Base-by-base conservation (phyloP, 2,888 invertebrate species). In the Yponomeuta evonymella region DNA sequence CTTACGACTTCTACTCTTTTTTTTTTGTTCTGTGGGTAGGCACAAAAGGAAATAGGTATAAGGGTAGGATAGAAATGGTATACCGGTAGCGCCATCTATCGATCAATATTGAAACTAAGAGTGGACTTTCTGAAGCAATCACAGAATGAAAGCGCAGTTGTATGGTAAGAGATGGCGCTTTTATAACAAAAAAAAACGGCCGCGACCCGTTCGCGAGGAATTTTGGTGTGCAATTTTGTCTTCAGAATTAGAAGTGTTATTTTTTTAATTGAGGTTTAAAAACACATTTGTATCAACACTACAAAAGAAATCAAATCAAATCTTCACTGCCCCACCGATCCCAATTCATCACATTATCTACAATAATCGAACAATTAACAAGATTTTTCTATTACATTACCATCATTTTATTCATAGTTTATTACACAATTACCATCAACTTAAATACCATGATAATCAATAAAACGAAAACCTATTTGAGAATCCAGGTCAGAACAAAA, bases 351-450 rank as follows among this genome's bases (percentile, higher is more conserved):
- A 43, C 43, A 43, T 43, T 8, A 43, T 43, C 6, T 43, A 43
- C 9, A 43, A 43, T 43, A 43, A 43, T 43, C 5, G 51, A 1
- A 3, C 30, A 64, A 70, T 43, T 29, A 62, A 71, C n/a, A 67
- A 62, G 33, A 2, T 23, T n/a, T 48, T 23, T 43, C 43, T 43
- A 43, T 43, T 69, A 68, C 68, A 62, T 67, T 66, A 64, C 67
- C 74, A 77, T 79, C 79, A 78, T 81, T 86, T 87, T 84, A 87
- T 83, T 58, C 51, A 12, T 43, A 43, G 43, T 86, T 74, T 81
- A 84, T 83, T 86, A 84, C 84, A 88, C 84, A 58, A 83, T 81
- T 84, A 86, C 83, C 82, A 64, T 64, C 64, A 64, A 72, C 75
- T 75, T 80, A 81, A 79, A 79, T 78, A 83, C 79, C 79, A 80